phyloP scores from a whole-genome alignment of 2,113 vertebrate species.

The Pelusios castaneus region DNA sequence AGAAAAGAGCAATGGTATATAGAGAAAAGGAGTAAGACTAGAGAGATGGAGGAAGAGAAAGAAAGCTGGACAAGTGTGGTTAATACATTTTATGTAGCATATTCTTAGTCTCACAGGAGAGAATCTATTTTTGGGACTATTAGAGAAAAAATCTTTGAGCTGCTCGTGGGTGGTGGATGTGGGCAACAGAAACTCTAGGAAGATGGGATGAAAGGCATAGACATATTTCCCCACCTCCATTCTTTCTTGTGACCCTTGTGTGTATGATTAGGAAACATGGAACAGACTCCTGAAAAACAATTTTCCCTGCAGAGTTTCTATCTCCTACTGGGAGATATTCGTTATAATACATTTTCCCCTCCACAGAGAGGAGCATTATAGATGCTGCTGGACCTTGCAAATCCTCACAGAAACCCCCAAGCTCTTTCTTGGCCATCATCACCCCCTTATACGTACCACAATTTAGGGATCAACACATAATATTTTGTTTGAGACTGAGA shows the following conservation, averaged over 20 bases:
- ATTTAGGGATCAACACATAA: neutral
- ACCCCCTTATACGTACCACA: neutral
- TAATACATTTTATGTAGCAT: neutral
- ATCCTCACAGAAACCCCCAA: neutral
- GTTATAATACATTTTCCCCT: constrained; percentile 28
- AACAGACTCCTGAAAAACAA: constrained; percentile 38
- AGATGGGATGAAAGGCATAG: constrained; percentile 22
- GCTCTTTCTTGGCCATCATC: neutral
- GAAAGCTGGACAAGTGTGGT: neutral
- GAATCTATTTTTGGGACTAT: neutral
- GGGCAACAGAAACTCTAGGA: neutral
- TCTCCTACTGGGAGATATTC: constrained; percentile 21
- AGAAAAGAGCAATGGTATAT: neutral
- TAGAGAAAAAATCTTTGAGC: neutral
- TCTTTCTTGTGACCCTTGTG: constrained; percentile 8
- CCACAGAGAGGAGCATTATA: neutral
- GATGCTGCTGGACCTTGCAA: neutral
- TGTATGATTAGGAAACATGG: neutral
- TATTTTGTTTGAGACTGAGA: constrained; percentile 22
- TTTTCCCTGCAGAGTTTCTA: constrained; percentile 34
- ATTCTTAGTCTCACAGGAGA: neutral
- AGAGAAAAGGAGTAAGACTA: neutral
- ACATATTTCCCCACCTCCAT: neutral
- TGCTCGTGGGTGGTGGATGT: neutral
- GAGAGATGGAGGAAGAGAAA: neutral